Base-by-base conservation (phyloP, 2,113 vertebrate species). In the Mionectes macconnelli region DNA sequence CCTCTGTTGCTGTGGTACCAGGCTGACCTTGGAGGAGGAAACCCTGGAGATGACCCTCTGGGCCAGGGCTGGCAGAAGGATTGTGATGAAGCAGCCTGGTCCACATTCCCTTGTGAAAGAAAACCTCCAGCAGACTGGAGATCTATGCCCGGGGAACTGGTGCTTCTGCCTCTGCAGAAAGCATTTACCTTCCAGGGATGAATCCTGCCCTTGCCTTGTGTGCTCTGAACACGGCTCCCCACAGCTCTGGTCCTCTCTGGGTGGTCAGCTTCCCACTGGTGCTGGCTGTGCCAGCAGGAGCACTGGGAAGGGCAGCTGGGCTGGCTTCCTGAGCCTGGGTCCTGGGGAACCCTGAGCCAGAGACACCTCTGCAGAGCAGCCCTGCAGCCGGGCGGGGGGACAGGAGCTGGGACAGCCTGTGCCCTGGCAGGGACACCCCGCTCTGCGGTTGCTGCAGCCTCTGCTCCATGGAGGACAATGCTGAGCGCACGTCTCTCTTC, bases 181-280 rank as follows among this genome's bases (percentile, higher is more conserved):
- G 39, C 1, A 3, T 22, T 63, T 33, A 13, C 12, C 9, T 52
- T 59, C 31, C 2, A 1, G 20, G 31, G 18, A 27, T 0, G 4
- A 37, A 68, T 42, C 50, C 64, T 88, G 56, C 31, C 39, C 16
- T n/a, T 3, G 16, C 39, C 23, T 17, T 3, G 8, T 4, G 1
- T 49, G 55, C 44, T 42, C 60, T 39, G 28, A 53, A 35, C 14
- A 4, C 2, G 8, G 60, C 35, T 93, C 45, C 59, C 9, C 3
- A 9, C 33, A 12, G 39, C 37, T 68, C 68, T n/a, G 25, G 15
- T 52, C 55, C 9, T 66, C 18, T 18, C 15, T 20, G 40, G 18
- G 25, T 50, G 21, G 24, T 25, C 20, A 80, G 17, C 27, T 91
- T 59, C 12, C 30, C 1, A 10, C 37, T 14, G 20, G 44, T 24